Conservation (phyloP, 1,140 invertebrate species). For the Chionoecetes opilio region DNA sequence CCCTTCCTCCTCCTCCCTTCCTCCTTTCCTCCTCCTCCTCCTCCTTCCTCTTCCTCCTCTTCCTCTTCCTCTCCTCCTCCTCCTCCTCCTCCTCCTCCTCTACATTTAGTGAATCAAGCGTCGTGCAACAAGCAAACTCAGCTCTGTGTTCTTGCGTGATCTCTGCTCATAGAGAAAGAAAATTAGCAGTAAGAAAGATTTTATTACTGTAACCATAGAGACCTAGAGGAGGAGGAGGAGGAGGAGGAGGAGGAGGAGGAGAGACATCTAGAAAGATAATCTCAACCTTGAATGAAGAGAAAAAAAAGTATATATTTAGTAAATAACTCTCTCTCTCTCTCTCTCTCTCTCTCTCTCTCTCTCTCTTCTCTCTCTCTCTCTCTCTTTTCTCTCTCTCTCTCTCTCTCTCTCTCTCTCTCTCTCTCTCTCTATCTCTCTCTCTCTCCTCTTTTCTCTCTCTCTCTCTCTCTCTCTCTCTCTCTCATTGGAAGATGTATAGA, state of each 20-base stretch:
- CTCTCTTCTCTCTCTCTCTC: no score
- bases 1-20: background rate
- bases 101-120: no score
- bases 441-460: background rate
- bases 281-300: background rate
- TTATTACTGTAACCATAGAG: background rate
- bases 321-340: no score
- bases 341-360: no score
- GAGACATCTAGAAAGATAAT: conserved; percentile 25
- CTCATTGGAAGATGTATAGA: background rate
- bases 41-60: background rate
- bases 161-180: background rate
- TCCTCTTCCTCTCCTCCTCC: no score
- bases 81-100: conserved; percentile 20
- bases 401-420: no score
- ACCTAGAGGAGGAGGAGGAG: background rate
- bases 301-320: no score
- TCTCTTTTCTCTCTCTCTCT: no score
- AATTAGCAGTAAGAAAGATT: background rate
- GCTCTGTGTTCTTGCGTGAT: background rate
- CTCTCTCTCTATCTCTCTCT: no score
- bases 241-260: conserved; percentile 5
- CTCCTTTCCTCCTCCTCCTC: background rate
- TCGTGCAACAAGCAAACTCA: no score
- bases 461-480: conserved; percentile 15